A percentile compares a stretch with the other conserved stretches of the same genome.
phyloP scores from a whole-genome alignment of 2,888 invertebrate species.

The Polydrusus tereticollis region DNA sequence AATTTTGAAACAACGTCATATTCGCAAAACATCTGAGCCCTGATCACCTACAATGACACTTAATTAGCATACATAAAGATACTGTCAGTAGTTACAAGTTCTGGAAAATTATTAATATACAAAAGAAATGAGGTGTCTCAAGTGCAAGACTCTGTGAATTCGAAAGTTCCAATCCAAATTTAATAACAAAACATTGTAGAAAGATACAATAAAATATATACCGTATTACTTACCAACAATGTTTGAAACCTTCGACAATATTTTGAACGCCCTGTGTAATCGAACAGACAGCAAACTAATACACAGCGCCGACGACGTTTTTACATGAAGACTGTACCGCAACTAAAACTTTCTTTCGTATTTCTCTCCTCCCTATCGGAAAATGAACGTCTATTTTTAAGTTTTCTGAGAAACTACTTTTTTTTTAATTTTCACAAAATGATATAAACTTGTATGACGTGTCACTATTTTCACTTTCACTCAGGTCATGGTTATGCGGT shows the following conservation, averaged over 20 bases:
- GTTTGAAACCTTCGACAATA: background rate
- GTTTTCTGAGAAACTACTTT: slow-evolving; percentile 10
- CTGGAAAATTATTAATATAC: no score
- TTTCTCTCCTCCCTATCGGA: background rate
- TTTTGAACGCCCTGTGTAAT: background rate
- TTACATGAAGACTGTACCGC: background rate
- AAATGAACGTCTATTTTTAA: slow-evolving; percentile 26
- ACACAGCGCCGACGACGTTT: background rate
- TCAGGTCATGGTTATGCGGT: background rate
- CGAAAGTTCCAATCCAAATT: no score
- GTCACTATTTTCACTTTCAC: background rate
- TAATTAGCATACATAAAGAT: no score
- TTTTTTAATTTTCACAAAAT: slow-evolving; percentile 19
- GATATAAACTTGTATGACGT: slow-evolving; percentile 12
- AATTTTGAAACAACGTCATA: no score
- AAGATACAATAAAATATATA: background rate
- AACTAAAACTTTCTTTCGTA: background rate
- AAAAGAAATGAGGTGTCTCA: no score
- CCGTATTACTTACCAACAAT: background rate
- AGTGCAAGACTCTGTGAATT: no score
- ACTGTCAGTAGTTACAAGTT: no score
- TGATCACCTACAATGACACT: no score
- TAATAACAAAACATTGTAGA: no score
- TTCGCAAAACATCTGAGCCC: no score
- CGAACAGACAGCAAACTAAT: no score